Percentiles rank a stretch among this genome's conserved stretches.
These are phyloP conservation scores for Otolemur crassicaudatus DNA, from an alignment of 2,797 vertebrate genomes.

Conservation along the genomic window DNA sequence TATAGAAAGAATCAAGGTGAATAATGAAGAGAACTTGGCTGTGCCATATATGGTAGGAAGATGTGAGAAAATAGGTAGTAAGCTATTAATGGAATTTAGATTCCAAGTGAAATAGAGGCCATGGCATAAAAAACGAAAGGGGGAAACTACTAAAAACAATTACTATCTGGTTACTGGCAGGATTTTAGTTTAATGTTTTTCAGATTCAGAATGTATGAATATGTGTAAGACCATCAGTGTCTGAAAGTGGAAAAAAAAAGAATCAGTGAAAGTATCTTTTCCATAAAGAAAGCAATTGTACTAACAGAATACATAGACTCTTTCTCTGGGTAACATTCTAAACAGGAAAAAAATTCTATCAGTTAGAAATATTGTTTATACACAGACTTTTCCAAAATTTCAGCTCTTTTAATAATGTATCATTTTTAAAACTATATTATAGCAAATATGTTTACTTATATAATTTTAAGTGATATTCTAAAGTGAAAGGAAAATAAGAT, in stretches of 20 bases:
- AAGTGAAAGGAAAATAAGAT: slow-evolving; percentile 40
- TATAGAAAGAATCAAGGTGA: slow-evolving; percentile 42
- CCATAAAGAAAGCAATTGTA: slow-evolving; percentile 35
- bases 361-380: not conserved
- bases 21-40: slow-evolving; percentile 51
- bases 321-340: not conserved
- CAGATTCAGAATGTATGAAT: slow-evolving; percentile 52
- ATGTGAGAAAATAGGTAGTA: slow-evolving; percentile 48
- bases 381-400: slow-evolving; percentile 50
- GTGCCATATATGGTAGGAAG: not conserved
- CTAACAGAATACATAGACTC: not conserved
- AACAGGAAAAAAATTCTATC: not conserved
- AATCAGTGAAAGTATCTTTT: slow-evolving; percentile 11
- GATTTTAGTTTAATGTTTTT: slow-evolving; percentile 50
- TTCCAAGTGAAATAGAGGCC: slow-evolving; percentile 61
- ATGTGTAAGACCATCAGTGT: slow-evolving; percentile 34
- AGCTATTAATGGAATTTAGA: slow-evolving; percentile 73
- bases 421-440: slow-evolving; percentile 16
- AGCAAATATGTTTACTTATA: not conserved
- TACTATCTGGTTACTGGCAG: slow-evolving; percentile 3
- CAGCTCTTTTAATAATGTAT: not conserved
- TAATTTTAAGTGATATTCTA: slow-evolving; percentile 25
- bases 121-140: slow-evolving; percentile 15
- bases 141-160: slow-evolving; percentile 49
- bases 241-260: slow-evolving; percentile 55